These are phyloP conservation scores for Ctenoplectra terminalis DNA, from an alignment of 1,140 invertebrate species.

Conservation along the genomic window DNA sequence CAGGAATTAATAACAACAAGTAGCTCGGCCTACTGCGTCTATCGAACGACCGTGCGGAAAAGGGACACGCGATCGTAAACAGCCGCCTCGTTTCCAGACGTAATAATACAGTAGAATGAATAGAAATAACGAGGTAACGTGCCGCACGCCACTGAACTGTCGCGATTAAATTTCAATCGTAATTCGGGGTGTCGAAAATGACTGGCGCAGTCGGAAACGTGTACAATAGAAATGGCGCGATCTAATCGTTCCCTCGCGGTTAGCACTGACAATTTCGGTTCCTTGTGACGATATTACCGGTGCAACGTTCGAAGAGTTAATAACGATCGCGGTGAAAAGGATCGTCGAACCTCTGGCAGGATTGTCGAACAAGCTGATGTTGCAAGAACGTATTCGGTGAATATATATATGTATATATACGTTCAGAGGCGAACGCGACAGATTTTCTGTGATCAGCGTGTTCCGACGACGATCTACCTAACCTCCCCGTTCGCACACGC, in stretches of 20 bases:
- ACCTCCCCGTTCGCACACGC: slow-evolving; percentile 7
- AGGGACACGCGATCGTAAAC: not conserved
- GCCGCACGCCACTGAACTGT: not conserved
- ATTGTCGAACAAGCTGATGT: slow-evolving; percentile 56
- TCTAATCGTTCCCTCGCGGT: slow-evolving; percentile 28
- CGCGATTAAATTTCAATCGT: not conserved
- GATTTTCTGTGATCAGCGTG: slow-evolving; percentile 55
- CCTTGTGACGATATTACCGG: not conserved
- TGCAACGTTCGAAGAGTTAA: slow-evolving; percentile 40
- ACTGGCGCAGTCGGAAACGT: not conserved
- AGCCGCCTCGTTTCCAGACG: not conserved
- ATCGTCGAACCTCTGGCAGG: slow-evolving; percentile 38
- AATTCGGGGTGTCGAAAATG: not conserved
- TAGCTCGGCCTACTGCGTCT: not conserved
- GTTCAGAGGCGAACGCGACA: slow-evolving; percentile 30
- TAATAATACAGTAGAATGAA: not conserved
- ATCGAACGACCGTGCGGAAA: not conserved
- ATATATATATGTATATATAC: slow-evolving; percentile 53
- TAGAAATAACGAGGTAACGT: not conserved
- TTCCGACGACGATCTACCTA: not conserved
- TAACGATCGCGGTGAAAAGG: slow-evolving; percentile 55
- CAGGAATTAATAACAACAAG: not conserved
- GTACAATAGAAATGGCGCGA: not conserved
- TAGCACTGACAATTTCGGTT: not conserved
- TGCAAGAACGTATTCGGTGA: slow-evolving; percentile 58